Base-by-base conservation (phyloP, 2,888 invertebrate species). In the Colostygia pectinataria region DNA sequence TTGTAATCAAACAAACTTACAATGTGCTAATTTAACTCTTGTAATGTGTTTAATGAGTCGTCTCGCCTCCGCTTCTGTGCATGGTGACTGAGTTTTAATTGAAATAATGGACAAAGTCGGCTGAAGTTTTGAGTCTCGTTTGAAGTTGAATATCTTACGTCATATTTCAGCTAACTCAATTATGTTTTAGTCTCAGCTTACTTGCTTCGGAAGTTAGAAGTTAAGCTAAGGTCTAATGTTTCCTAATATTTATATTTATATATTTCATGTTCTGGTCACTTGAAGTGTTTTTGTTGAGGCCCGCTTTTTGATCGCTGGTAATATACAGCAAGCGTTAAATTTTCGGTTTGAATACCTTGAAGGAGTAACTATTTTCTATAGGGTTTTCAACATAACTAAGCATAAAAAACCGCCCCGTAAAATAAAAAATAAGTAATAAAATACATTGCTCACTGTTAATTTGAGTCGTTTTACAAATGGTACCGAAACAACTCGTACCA, bases 81-180 rank as follows among this genome's bases (percentile, higher is more conserved):
- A 61, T 55, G 57, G 61, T 58, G 57, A 64, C 65, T 60, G 72
- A 75, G 70, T 78, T 80, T 72, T 73, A 79, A 77, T 78, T 78
- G 77, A 79, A 71, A 74, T 74, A 74, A 70, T 72, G 67, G 63
- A 59, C 53, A 47, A 53, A 61, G 56, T 43, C 37, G 42, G 44
- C 38, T 31, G 10, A 71, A 71, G 63, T 69, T 66, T 57, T 46
- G 23, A 52, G 51, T 49, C 46, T 55, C 55, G 52, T 61, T 57
- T 61, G 53, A 57, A 61, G 31, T 24, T 24, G 59, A 57, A 58
- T 57, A 55, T 62, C 59, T 59, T 53, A 53, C 49, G 51, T 56
- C 56, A 57, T 65, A 61, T 61, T 57, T 55, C n/a, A 58, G 53
- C 50, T 43, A 61, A 63, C 58, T 62, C 57, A 54, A 63, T 66